These are phyloP conservation scores for Bombylius major DNA, from an alignment of 2,888 invertebrate species.

Conservation along the genomic window DNA sequence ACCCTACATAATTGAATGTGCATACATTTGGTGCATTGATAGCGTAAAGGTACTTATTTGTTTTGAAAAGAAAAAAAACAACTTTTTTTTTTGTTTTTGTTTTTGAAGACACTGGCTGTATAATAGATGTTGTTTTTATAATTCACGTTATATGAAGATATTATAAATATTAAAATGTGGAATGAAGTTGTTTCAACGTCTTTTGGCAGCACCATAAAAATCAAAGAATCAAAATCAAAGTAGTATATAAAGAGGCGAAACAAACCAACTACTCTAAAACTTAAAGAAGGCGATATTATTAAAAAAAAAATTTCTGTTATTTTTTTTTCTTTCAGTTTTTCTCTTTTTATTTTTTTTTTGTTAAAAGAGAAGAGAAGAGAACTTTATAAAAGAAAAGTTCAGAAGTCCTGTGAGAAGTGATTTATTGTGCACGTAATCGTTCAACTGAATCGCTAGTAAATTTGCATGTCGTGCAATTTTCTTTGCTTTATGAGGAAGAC, in stretches of 20 bases:
- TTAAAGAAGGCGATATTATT: background rate
- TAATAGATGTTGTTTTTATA: no score
- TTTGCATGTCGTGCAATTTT: constrained; percentile 5
- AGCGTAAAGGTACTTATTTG: no score
- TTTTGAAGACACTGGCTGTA: no score
- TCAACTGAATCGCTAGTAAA: constrained; percentile 4
- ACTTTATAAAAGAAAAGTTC: constrained; percentile 1
- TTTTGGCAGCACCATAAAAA: constrained; percentile 2
- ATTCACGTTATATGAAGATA: background rate
- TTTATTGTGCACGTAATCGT: constrained; percentile 11
- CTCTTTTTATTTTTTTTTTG: no score
- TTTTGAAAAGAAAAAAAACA: no score
- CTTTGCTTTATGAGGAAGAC: background rate
- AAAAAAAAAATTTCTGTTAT: background rate
- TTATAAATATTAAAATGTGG: constrained; percentile 12
- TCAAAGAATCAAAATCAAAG: no score
- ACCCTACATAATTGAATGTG: no score
- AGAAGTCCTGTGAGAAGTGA: constrained; percentile 10
- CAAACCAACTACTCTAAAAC: background rate
- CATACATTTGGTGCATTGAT: no score
- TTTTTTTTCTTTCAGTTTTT: no score
- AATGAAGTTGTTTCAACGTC: constrained; percentile 11
- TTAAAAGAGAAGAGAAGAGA: background rate
- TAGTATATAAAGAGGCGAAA: background rate
- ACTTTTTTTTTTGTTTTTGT: no score